Base-by-base conservation (phyloP, 2,797 vertebrate species). In the Sebastes paucispinis region DNA sequence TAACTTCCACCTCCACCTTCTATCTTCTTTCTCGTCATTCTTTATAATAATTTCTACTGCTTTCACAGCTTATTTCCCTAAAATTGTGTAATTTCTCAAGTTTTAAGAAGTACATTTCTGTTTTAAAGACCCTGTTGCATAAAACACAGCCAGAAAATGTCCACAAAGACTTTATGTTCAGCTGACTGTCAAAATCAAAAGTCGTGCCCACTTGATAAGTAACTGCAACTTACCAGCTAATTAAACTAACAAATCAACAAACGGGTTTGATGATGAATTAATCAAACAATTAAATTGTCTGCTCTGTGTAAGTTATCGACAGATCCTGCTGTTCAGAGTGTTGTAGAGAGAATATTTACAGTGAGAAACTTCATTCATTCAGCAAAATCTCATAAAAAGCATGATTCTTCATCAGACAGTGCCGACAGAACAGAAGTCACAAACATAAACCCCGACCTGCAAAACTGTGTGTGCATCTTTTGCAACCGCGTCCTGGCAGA, bases 241-340 rank as follows among this genome's bases (percentile, higher is more conserved):
- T 79, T 25, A 59, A 82, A 79, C 72, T 39, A 75, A 75, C 24
- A 70, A 60, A 66, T 55, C 47, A 70, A 69, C 55, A 70, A 81
- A 58, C 24, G 39, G 64, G 52, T 79, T 47, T 32, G 57, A 81
- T 69, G 72, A 75, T 36, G 55, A 85, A 62, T 39, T 54, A 74
- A 69, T 73, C 47, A 59, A 79, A 70, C 71, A 55, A 57, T 70
- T 8, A 34, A 60, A 81, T 20, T 18, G 75, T 77, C 50, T 79
- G 81, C 70, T 75, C 34, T 68, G 75, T 13, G 69, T 63, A 69
- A 57, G 79, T 85, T 73, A 69, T 64, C 36, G 84, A 92, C 93
- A 94, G 92, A 92, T 91, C 93, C 92, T 86, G 92, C 92, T 92
- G 94, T 89, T 93, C 84, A 88, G 84, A 90, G 64, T 85, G 55